A percentile compares a stretch with the other conserved stretches of the same genome.
Evolutionary conservation across 2,113 vertebrate genomes (phyloP).

Genomic region (Ptilorrhoa leucosticta): DNA sequence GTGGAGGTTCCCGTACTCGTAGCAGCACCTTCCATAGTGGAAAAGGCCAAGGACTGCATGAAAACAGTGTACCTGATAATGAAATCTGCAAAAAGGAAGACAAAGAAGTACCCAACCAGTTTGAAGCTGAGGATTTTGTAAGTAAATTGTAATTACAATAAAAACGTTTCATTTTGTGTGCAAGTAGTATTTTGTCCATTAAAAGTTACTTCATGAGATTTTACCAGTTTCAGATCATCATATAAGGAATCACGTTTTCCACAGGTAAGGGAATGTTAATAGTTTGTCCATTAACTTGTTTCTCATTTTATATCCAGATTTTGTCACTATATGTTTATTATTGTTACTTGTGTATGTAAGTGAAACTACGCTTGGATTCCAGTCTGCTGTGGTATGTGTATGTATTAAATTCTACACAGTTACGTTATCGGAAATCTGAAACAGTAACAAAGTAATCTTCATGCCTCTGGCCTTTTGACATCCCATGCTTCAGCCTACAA

Average conservation of each 20-base stretch:
- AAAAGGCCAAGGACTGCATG: conserved; percentile 67
- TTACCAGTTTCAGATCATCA: neutral
- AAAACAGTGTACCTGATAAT: conserved; percentile 58
- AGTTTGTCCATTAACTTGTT: neutral
- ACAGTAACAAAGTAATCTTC: neutral
- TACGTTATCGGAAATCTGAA: neutral
- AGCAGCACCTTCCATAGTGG: conserved; percentile 64
- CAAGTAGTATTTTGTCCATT: conserved; percentile 8
- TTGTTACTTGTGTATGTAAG: neutral
- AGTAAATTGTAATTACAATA: conserved; percentile 54
- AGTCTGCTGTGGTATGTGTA: neutral
- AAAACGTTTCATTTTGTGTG: neutral
- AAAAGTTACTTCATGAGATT: neutral
- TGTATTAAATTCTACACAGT: neutral
- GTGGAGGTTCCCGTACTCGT: conserved; percentile 59
- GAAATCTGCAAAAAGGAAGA: conserved; percentile 65
- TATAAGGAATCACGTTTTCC: neutral
- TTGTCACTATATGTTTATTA: neutral
- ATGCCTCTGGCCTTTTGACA: neutral
- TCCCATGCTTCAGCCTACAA: neutral
- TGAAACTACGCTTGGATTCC: neutral
- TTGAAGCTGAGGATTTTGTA: conserved; percentile 82
- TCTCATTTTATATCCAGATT: neutral
- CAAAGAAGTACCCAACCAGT: conserved; percentile 68
- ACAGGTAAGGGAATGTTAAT: neutral